A percentile compares a stretch with the other conserved stretches of the same genome.
These are phyloP conservation scores for Vireo altiloquus DNA, from an alignment of 2,113 vertebrate species.

Conservation along the genomic window DNA sequence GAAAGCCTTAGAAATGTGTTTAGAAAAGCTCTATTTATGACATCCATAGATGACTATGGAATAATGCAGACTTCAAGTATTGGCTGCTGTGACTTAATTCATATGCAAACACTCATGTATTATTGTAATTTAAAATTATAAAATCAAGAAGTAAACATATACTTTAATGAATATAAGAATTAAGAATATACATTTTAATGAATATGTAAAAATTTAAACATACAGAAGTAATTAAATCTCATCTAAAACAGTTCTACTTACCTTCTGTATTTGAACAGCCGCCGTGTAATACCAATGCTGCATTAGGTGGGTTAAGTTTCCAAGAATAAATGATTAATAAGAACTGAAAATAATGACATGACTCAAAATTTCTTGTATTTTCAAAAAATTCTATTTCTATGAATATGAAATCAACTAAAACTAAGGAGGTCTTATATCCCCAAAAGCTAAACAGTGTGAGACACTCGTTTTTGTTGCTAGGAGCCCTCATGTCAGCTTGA, in stretches of 20 bases:
- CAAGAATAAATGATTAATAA: background rate
- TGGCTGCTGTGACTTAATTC: background rate
- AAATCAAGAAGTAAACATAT: background rate
- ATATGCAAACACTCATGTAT: background rate
- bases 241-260: background rate
- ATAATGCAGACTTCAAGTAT: background rate
- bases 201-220: background rate
- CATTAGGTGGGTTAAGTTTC: background rate
- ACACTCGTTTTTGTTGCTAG: rapidly evolving
- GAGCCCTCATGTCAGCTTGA: background rate
- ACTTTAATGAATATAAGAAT: too few relatives aligned
- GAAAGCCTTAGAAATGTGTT: background rate
- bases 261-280: background rate
- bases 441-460: background rate
- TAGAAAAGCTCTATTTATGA: background rate
- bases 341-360: background rate
- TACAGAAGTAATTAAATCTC: background rate
- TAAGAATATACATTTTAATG: background rate
- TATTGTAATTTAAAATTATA: background rate
- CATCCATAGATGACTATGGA: background rate
- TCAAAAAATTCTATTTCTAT: background rate
- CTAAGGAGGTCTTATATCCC: background rate
- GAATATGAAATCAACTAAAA: background rate
- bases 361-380: background rate
- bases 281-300: background rate